Conservation (phyloP, 2,797 vertebrate genomes). For the Phylloscopus collybita region DNA sequence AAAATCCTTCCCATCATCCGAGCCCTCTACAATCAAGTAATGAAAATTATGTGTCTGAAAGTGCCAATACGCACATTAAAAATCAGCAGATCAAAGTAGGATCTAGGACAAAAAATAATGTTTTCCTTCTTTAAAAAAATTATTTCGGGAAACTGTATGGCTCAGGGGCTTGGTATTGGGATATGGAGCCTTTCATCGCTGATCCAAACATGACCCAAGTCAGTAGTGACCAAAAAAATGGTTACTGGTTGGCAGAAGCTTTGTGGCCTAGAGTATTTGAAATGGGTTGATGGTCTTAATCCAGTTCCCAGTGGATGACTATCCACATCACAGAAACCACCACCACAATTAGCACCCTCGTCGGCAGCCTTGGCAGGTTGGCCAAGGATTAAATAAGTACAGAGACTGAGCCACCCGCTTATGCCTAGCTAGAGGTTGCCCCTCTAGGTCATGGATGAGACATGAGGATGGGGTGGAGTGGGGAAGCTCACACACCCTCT, state of each 20-base stretch:
- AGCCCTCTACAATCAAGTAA: not conserved
- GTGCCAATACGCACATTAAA: not conserved
- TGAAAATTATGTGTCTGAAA: not conserved
- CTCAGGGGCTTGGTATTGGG: slow-evolving; percentile 42
- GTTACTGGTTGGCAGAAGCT: slow-evolving; percentile 68
- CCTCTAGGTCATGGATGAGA: slow-evolving; percentile 64
- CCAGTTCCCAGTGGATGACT: slow-evolving; percentile 67
- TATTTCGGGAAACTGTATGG: slow-evolving; percentile 56
- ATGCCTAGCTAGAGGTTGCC: slow-evolving; percentile 64
- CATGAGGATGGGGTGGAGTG: slow-evolving; percentile 44
- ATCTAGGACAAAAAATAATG: slow-evolving; percentile 18
- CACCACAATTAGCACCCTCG: slow-evolving; percentile 70
- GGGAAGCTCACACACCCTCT: slow-evolving; percentile 61
- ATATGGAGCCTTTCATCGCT: slow-evolving; percentile 62
- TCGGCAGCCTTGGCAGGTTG: slow-evolving; percentile 63
- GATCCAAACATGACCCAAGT: slow-evolving; percentile 66
- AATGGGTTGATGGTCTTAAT: slow-evolving; percentile 70
- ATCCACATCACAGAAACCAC: slow-evolving; percentile 74
- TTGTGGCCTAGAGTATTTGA: slow-evolving; percentile 67
- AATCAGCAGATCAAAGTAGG: slow-evolving; percentile 41
- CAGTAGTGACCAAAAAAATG: slow-evolving; percentile 55
- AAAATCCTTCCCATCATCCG: not conserved
- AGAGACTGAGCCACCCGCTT: slow-evolving; percentile 48
- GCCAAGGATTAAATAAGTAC: slow-evolving; percentile 66
- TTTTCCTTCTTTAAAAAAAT: slow-evolving; percentile 27